A percentile compares a stretch with the other conserved stretches of the same genome.
Conservation (phyloP, 2,797 vertebrate species). For the Molothrus aeneus region DNA sequence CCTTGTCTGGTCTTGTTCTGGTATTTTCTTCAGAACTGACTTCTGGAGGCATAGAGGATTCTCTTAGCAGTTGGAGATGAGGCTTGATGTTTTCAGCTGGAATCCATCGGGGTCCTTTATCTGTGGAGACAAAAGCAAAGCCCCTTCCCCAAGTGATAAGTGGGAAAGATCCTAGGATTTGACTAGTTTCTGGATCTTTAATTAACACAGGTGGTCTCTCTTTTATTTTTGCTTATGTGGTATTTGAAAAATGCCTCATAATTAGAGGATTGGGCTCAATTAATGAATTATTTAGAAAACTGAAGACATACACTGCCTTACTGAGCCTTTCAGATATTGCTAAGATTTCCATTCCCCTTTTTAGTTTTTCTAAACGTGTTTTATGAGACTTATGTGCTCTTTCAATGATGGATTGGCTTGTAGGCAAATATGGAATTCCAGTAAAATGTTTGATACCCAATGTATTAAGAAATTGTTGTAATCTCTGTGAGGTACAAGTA, state of each 20-base stretch:
- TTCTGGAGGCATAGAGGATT: not conserved
- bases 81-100: not conserved
- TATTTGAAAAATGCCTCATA: not conserved
- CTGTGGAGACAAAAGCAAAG: not conserved
- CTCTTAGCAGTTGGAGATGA: not conserved
- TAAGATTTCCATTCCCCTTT: not conserved
- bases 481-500: not conserved
- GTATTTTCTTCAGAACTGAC: not conserved
- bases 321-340: not conserved
- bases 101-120: not conserved
- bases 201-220: not conserved
- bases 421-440: not conserved
- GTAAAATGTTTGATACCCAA: not conserved
- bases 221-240: not conserved
- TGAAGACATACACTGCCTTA: not conserved
- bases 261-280: not conserved
- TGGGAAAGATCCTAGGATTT: not conserved
- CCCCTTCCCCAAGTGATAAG: not conserved
- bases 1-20: not conserved
- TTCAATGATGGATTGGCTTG: not conserved
- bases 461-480: not conserved
- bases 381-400: not conserved
- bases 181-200: not conserved
- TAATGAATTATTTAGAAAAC: not conserved
- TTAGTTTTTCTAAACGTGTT: not conserved